These are phyloP conservation scores for Calcarius lapponicus DNA, from an alignment of 2,797 vertebrate genomes.

Conservation along the genomic window DNA sequence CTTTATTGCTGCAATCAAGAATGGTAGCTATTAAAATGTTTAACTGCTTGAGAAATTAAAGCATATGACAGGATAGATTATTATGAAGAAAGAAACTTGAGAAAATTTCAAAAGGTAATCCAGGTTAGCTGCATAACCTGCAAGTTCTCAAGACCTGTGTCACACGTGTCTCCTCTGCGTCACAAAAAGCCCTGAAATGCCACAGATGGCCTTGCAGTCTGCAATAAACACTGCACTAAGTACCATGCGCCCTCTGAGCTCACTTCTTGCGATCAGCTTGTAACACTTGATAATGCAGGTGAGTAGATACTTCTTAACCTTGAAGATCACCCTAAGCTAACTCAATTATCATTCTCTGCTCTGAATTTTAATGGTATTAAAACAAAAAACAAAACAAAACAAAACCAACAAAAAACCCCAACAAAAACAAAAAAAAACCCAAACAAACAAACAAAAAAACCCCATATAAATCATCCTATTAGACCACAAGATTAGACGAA, in stretches of 20 bases:
- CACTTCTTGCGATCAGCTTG: background rate
- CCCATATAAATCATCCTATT: background rate
- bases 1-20: background rate
- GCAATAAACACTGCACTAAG: background rate
- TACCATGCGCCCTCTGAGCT: background rate
- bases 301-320: background rate
- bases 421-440: no score
- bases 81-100: background rate
- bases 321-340: background rate
- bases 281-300: background rate
- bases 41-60: background rate
- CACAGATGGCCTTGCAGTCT: background rate
- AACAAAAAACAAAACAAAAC: no score
- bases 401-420: no score
- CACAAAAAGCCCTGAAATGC: background rate
- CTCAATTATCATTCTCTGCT: background rate
- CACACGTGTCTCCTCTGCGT: background rate
- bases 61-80: rapidly evolving
- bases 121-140: background rate
- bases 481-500: background rate
- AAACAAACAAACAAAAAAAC: background rate
- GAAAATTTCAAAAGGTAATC: background rate
- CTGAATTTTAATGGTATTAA: background rate
- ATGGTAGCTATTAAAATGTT: background rate
- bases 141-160: background rate